Base-by-base conservation (phyloP, 2,113 vertebrate species). In the Buteo buteo region DNA sequence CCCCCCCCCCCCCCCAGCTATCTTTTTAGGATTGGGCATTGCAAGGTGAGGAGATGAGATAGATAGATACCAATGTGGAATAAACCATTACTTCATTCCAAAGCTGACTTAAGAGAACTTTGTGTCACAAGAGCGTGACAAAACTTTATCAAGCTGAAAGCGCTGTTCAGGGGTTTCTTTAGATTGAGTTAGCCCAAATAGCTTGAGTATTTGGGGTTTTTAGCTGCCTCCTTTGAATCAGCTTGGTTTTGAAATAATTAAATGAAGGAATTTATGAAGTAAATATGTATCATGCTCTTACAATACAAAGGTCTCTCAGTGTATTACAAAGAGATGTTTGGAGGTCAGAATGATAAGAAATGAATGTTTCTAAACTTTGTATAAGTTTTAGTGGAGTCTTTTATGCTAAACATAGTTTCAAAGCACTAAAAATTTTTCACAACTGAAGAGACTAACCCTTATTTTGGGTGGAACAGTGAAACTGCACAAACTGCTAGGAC, bases 131-230 rank as follows among this genome's bases (percentile, higher is more conserved):
- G 26, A 36, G 6, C 2, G 4, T 34, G 36, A 49, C 49, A 65
- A 52, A 79, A 85, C 11, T 57, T 78, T 13, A 58, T 29, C 9
- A 38, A 65, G 36, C 16, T 31, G 62, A 19, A 62, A 57, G 21
- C 0, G 1, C 32, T 13, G 14, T 22, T 57, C 0, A 0, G 14
- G 11, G 44, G 17, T 42, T 71, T 57, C 25, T 78, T 57, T 64
- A 71, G 13, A 57, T 40, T 57, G 73, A n/a, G 18, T 69, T 42
- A 76, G 34, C 5, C 21, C n/a, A 55, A 50, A 47, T 7, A n/a
- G n/a, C 47, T n/a, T 32, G 21, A 21, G 21, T 32, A 10, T 29
- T 54, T 11, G 28, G 0, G 7, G 54, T 47, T 59, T 76, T 69
- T 18, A 76, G 62, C 10, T 54, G 26, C 44, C 7, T 28, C 29